Evolutionary conservation across 2,113 vertebrate genomes (phyloP).

Genomic region (Colius striatus): DNA sequence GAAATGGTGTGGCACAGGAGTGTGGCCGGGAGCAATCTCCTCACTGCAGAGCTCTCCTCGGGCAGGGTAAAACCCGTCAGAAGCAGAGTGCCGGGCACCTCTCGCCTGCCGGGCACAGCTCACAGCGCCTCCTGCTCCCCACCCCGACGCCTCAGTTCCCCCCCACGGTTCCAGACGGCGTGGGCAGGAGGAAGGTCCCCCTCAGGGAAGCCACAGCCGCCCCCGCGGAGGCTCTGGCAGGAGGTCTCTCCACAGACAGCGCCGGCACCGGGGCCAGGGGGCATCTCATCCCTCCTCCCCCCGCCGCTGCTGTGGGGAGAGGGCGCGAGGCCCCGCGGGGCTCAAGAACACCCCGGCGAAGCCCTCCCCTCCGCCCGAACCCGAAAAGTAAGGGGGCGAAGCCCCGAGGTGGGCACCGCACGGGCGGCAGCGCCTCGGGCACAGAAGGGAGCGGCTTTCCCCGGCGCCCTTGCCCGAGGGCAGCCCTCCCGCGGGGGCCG

Average conservation of each 20-base stretch:
- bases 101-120: neutral
- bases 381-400: neutral
- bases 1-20: neutral
- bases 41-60: neutral
- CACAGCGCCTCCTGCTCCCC: neutral
- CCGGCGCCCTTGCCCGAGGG: neutral
- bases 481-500: too few species aligned
- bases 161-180: neutral
- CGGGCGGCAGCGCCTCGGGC: neutral
- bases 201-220: too few species aligned
- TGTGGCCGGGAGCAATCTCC: neutral
- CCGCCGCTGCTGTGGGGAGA: too few species aligned
- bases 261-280: neutral
- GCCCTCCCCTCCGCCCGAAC: too few species aligned
- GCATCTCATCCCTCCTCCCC: too few species aligned
- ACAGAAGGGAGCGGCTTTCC: neutral
- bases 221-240: neutral
- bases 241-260: neutral
- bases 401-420: neutral
- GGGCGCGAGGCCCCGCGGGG: too few species aligned
- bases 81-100: neutral
- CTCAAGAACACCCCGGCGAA: too few species aligned
- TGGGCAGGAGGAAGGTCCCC: neutral
- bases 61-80: neutral
- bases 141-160: neutral